Base-by-base conservation (phyloP, 2,888 invertebrate species). In the Parnassius glacialis region DNA sequence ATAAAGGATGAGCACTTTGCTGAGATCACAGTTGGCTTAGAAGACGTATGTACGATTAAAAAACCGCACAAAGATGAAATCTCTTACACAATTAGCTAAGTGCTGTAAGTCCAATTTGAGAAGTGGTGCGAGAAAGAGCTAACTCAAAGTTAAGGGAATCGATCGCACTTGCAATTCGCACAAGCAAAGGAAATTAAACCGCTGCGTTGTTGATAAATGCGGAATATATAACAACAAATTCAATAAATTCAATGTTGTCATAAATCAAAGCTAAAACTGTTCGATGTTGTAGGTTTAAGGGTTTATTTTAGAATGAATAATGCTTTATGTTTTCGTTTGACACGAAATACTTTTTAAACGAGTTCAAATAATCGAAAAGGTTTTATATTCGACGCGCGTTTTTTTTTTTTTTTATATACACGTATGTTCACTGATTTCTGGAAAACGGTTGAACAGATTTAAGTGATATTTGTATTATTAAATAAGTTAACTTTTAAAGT, bases 71-170 rank as follows among this genome's bases (percentile, higher is more conserved):
- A 13, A 48, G 9, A 13, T 7, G 43, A 51, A 52, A 7, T 20
- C 20, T n/a, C 20, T 9, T 25, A 50, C 53, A 48, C 59, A 61
- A 61, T 61, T 57, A 61, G 61, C 61, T 62, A 57, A 62, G 61
- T 62, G 57, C 52, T 52, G 52, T n/a, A 45, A 45, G 41, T 57
- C 53, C 47, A 57, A 62, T 62, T 57, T 52, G 61, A 20, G 53
- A 47, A 62, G 48, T 57, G 61, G 43, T 44, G 53, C 53, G 56
- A 45, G 57, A 57, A 57, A 57, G 57, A 57, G 57, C 57, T 48
- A 44, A 48, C 25, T 25, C 13, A n/a, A 48, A 20, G 57, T 52
- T 52, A 11, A 25, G n/a, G 52, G 43, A 57, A 20, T 57, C 52
- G 57, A 53, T 57, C 42, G 43, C 45, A 52, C 16, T 57, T 42